These are phyloP conservation scores for Cactoblastis cactorum DNA, from an alignment of 2,888 invertebrate genomes.

Conservation along the genomic window DNA sequence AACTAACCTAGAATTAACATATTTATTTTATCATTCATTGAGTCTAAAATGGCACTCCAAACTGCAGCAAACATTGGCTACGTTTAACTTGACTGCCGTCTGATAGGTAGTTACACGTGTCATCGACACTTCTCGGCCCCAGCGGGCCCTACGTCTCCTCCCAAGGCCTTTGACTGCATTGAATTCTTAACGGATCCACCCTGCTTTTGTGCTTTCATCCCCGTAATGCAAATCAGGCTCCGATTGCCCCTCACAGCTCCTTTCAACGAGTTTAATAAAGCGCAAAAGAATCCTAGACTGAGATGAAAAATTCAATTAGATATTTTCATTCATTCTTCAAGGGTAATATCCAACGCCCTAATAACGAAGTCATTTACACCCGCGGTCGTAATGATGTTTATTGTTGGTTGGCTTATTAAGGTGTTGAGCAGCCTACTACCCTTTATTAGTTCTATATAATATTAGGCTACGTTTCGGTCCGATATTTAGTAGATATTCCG, in stretches of 20 bases:
- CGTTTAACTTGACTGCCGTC: no score
- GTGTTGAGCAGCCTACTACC: constrained; percentile 1
- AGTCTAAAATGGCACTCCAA: no score
- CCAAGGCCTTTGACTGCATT: constrained; percentile 39
- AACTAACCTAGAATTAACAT: no score
- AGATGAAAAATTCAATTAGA: constrained; percentile 66
- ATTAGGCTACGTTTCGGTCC: no score
- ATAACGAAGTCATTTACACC: constrained; percentile 48
- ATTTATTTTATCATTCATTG: no score
- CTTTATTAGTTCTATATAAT: constrained; percentile 19
- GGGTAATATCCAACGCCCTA: constrained; percentile 39
- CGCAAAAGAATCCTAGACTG: constrained; percentile 42
- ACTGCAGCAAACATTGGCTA: no score
- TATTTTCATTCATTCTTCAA: constrained; percentile 49
- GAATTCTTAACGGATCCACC: constrained; percentile 37
- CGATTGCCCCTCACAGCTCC: constrained; percentile 51
- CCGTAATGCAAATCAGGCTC: constrained; percentile 56
- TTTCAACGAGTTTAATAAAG: constrained; percentile 61
- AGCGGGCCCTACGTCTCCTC: constrained; percentile 9
- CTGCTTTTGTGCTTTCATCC: constrained; percentile 46
- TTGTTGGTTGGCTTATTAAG: constrained; percentile 35
- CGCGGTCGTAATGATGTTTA: constrained; percentile 45
- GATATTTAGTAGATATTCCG: no score
- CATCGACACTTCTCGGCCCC: no score
- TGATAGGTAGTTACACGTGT: no score